phyloP scores from a whole-genome alignment of 2,888 invertebrate species.

The Drosophila nr. perissopoda region DNA sequence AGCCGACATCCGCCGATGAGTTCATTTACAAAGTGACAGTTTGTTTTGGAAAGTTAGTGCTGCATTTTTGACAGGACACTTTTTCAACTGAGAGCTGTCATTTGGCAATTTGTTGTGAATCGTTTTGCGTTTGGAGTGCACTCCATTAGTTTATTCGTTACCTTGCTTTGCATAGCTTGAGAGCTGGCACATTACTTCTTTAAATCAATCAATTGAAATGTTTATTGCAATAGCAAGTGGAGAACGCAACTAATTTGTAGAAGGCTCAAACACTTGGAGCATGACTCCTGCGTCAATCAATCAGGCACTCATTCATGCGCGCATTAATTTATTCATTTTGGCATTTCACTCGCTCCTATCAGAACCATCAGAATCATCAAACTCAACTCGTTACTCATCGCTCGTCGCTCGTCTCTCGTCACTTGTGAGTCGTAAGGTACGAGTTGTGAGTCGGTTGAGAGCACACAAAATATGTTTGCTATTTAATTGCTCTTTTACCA shows the following conservation, averaged over 20 bases:
- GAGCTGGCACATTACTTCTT: not conserved
- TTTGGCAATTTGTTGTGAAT: not conserved
- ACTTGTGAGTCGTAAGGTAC: conserved; percentile 4
- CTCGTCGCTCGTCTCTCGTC: conserved; percentile 7
- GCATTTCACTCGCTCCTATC: conserved; percentile 15
- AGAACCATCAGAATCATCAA: not conserved
- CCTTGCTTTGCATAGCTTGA: not conserved
- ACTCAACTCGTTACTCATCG: conserved; percentile 1
- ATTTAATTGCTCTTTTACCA: conserved; percentile 74
- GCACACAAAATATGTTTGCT: conserved; percentile 65
- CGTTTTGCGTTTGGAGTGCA: not conserved
- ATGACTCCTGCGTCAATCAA: conserved; percentile 52
- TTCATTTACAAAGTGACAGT: not conserved
- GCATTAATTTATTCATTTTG: conserved; percentile 74
- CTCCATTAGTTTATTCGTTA: not conserved
- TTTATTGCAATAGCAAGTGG: conserved; percentile 8
- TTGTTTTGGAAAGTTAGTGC: not conserved
- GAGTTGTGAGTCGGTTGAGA: conserved; percentile 21
- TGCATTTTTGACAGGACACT: not conserved
- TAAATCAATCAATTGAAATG: conserved; percentile 27
- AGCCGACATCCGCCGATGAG: not conserved
- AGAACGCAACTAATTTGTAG: conserved; percentile 9
- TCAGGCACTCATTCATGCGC: conserved; percentile 67
- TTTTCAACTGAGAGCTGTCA: not conserved
- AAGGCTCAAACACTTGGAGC: conserved; percentile 4